A percentile compares a stretch with the other conserved stretches of the same genome.
phyloP scores from a whole-genome alignment of 1,140 invertebrate genomes.

The Calliopsis andreniformis region DNA sequence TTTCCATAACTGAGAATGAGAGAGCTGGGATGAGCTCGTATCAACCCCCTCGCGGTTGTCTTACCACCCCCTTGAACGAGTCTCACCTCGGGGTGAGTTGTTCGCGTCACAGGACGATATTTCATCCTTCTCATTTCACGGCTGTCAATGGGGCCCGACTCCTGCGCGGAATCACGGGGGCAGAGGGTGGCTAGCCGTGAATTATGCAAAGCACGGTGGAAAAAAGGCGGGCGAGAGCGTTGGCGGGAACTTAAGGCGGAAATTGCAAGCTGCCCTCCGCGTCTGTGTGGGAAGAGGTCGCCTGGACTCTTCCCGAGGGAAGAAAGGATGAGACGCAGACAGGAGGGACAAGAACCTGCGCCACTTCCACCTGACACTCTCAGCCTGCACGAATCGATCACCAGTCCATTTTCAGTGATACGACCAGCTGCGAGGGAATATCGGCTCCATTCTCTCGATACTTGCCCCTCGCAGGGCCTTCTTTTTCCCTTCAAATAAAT shows the following conservation, averaged over 20 bases:
- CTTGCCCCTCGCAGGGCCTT: too few species aligned
- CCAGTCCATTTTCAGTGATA: not conserved
- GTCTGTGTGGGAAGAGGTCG: not conserved
- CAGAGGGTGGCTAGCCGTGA: not conserved
- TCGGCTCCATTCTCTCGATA: too few species aligned
- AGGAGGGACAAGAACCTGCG: not conserved
- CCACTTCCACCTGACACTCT: conserved; percentile 25
- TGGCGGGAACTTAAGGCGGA: conserved; percentile 16
- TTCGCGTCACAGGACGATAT: conserved; percentile 1
- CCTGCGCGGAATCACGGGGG: not conserved
- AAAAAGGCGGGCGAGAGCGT: conserved; percentile 1
- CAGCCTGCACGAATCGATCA: conserved; percentile 14
- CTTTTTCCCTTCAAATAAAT: not conserved
- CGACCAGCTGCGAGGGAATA: too few species aligned
- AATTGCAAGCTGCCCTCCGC: conserved; percentile 24
- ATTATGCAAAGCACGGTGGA: conserved; percentile 25
- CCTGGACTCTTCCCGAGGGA: not conserved
- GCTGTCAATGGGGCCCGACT: conserved; percentile 6
- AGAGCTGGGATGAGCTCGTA: not conserved
- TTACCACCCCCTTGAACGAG: not conserved
- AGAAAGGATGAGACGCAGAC: not conserved
- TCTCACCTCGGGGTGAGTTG: not conserved
- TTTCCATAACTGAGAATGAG: not conserved
- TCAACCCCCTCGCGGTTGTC: not conserved
- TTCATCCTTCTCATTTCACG: conserved; percentile 22